Evolutionary conservation across 2,888 invertebrate species (phyloP), one percentile per base, ranked within the genome.

Genomic region (Eilema caniola): DNA sequence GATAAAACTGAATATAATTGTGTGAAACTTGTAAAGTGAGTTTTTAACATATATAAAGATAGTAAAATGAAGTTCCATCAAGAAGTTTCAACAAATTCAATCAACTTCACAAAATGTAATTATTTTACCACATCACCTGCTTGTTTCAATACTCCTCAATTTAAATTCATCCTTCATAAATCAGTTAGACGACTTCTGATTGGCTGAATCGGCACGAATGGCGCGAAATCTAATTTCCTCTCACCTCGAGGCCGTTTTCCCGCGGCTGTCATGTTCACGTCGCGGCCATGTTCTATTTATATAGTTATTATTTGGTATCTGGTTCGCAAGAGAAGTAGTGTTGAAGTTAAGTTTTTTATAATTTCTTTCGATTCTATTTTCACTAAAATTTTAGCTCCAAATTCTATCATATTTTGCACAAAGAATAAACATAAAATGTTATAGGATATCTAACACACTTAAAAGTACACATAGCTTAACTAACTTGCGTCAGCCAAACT

Each of bases 211-310:
- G 56, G 72, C 20, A 63, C 60, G 33, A 72, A 72, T n/a, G 41
- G 72, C n/a, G 65, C 57, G 28, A 72, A 72, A 70, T 74, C 70
- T 65, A 71, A 75, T 76, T 74, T 71, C 60, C 47, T 28, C 64
- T 31, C 57, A 31, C 57, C 59, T 71, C 37, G 61, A 70, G 23
- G 33, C 14, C 11, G 16, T 23, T 14, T 57, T 28, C n/a, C 47
- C 31, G 20, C 61, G 56, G 14, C 57, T 24, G 24, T 20, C 16
- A 60, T 69, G 64, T 69, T 65, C 56, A 25, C 24, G 53, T 23
- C 53, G 16, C 20, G 37, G 2, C 66, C 23, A 10, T 47, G 28
- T 25, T 41, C 23, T 33, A 16, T 25, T 56, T 57, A 41, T 12
- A 16, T 25, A 14, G n/a, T 47, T 53, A 14, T 64, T 25, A 25